Percentiles rank a stretch among this genome's conserved stretches.
These are phyloP conservation scores for Acipenser ruthenus DNA, from an alignment of 2,797 vertebrate species.

Conservation along the genomic window DNA sequence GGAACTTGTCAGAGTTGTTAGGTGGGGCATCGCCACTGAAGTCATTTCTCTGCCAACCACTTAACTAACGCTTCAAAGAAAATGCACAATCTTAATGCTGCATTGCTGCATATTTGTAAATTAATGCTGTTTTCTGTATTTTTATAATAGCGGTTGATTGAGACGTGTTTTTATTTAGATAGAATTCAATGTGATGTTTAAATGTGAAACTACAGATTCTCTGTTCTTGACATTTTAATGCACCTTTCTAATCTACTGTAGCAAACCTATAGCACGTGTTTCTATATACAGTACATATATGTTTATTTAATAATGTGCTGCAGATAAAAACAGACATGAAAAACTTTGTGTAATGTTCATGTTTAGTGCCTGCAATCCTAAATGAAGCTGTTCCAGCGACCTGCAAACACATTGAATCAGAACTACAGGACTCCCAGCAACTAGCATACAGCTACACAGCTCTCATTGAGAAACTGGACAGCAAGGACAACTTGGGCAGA, in stretches of 20 bases:
- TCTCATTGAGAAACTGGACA: constrained; percentile 58
- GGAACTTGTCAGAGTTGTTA: no score
- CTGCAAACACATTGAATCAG: constrained; percentile 39
- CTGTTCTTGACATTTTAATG: no score
- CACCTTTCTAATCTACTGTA: no score
- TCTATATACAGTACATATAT: no score
- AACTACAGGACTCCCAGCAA: constrained; percentile 47
- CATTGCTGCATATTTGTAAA: no score
- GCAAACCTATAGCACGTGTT: no score
- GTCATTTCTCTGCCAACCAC: not conserved
- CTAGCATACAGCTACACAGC: constrained; percentile 65
- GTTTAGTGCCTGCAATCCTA: constrained; percentile 67
- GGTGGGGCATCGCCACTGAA: not conserved
- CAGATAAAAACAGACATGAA: no score
- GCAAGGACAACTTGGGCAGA: constrained; percentile 8
- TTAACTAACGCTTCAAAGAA: not conserved
- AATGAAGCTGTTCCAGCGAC: constrained; percentile 53
- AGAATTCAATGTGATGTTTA: no score
- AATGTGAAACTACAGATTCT: no score
- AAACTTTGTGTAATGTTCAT: not conserved
- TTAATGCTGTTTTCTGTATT: not conserved
- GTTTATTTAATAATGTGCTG: no score
- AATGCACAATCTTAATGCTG: not conserved
- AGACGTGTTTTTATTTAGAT: no score
- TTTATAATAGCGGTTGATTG: no score